Base-by-base conservation (phyloP, 2,113 vertebrate species). In the Alligator mississippiensis region DNA sequence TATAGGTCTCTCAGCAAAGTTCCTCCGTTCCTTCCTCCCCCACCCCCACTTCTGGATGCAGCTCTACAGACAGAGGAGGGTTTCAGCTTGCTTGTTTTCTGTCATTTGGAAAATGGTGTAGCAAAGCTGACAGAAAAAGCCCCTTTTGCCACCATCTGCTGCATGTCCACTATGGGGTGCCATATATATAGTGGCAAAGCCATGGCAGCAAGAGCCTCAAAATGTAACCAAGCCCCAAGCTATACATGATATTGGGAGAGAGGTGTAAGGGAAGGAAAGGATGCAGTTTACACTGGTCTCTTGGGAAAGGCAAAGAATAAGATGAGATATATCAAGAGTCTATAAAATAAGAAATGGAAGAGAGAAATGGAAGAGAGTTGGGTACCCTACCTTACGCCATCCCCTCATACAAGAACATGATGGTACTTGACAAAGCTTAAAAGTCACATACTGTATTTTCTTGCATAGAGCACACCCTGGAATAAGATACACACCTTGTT, bases 291-390 rank as follows among this genome's bases (percentile, higher is more conserved):
- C 14, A 58, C 59, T 84, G 28, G 70, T 80, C 61, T 88, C 9
- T 57, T 1, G 0, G 61, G 74, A 82, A 55, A 82, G 80, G 87
- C 77, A 88, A 82, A 70, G 30, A 91, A 22, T 72, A n/a, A 81
- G 80, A 81, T 74, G 85, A 84, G 3, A 5, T 66, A 1, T 1
- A 83, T 18, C 57, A 62, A 57, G 87, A 64, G 77, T 75, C 79
- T 3, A 11, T 77, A n/a, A 77, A 57, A 82, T 60, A 3, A 66
- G 61, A 88, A 93, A 25, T 60, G 91, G 62, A n/a, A 70, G 27
- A 82, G 21, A 80, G 66, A 57, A n/a, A n/a, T n/a, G n/a, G 34
- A 0, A 0, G 80, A 72, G 88, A 5, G 34, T 18, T 21, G 68
- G 55, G 72, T 91, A 58, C 55, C 54, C 85, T 92, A 1, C 0